A percentile compares a stretch with the other conserved stretches of the same genome.
phyloP scores from a whole-genome alignment of 2,888 invertebrate genomes.

The Lepidocyrtinus sp. region DNA sequence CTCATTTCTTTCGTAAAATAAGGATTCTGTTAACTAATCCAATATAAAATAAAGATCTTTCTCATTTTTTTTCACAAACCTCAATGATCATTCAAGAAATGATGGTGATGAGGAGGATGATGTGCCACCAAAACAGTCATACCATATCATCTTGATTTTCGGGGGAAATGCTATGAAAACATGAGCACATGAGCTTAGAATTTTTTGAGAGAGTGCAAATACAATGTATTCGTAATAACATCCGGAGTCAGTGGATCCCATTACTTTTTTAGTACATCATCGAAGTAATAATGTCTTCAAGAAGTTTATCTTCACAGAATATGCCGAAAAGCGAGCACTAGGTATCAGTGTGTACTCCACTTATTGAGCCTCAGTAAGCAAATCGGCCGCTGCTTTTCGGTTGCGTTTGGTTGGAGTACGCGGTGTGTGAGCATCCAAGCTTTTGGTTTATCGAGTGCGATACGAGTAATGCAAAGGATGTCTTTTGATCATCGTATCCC shows the following conservation, averaged over 20 bases:
- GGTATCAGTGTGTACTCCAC: conserved; percentile 42
- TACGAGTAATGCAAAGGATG: conserved; percentile 33
- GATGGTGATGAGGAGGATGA: conserved; percentile 49
- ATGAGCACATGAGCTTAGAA: conserved; percentile 4
- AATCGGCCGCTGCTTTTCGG: conserved; percentile 1
- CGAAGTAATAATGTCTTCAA: conserved; percentile 52
- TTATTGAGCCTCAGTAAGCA: conserved; percentile 12
- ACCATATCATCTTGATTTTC: conserved; percentile 22
- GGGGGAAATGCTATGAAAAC: conserved; percentile 19
- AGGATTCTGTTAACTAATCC: conserved; percentile 59
- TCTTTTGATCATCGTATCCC: conserved; percentile 2
- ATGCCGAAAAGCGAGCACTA: conserved; percentile 43
- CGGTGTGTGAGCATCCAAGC: conserved; percentile 45
- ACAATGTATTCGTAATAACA: conserved; percentile 39
- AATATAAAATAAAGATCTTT: conserved; percentile 46
- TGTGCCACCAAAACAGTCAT: conserved; percentile 49
- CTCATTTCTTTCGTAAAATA: conserved; percentile 63
- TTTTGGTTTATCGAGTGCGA: conserved; percentile 13
- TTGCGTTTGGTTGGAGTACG: background rate
- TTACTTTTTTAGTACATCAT: conserved; percentile 46
- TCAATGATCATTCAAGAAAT: conserved; percentile 56
- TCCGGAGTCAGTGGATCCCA: conserved; percentile 58
- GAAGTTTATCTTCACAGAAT: conserved; percentile 47
- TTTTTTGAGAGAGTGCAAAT: background rate
- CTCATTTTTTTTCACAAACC: conserved; percentile 39